These are phyloP conservation scores for Ramazzottius varieornatus DNA, from an alignment of 2,888 invertebrate species.

Conservation along the genomic window DNA sequence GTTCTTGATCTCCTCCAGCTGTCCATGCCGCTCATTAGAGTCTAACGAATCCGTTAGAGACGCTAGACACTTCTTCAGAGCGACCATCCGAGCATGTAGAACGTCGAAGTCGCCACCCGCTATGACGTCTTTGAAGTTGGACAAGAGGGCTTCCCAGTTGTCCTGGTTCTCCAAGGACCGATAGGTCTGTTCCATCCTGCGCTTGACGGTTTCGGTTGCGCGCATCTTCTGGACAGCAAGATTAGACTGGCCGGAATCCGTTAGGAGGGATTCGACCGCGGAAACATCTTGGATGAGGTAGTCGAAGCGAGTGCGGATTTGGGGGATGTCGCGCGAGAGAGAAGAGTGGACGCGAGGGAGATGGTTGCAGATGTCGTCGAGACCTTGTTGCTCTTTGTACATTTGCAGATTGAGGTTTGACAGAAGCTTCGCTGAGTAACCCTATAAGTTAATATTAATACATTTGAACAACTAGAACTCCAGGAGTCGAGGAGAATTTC, in stretches of 20 bases:
- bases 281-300: neutral
- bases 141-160: neutral
- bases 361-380: neutral
- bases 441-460: no score
- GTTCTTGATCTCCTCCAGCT: neutral
- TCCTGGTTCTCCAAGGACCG: neutral
- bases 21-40: neutral
- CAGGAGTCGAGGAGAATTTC: no score
- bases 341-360: neutral
- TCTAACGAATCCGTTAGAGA: neutral
- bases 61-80: neutral
- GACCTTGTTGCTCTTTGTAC: neutral
- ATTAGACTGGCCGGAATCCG: neutral
- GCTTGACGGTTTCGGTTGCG: neutral
- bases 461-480: no score
- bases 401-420: neutral
- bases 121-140: neutral
- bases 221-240: neutral
- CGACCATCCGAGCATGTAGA: neutral
- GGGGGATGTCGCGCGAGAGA: neutral
- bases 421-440: neutral
- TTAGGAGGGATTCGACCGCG: neutral
- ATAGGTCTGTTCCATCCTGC: neutral
- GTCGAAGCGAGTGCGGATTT: neutral
- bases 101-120: neutral